These are phyloP conservation scores for Chelidonichthys spinosus DNA, from an alignment of 2,797 vertebrate genomes.

Conservation along the genomic window DNA sequence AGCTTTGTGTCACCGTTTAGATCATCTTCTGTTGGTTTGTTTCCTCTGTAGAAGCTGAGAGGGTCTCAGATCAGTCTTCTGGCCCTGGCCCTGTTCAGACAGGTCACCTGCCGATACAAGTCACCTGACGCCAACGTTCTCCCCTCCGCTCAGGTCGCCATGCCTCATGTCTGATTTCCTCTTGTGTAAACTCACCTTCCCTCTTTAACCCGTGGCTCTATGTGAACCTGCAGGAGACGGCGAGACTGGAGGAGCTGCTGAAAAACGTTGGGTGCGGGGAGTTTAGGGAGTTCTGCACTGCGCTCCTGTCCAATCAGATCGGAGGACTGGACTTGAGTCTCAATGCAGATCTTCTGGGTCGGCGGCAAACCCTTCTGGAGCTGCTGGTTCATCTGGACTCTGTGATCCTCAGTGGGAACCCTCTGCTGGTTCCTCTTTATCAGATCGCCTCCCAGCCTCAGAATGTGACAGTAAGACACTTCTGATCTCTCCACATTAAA, in stretches of 20 bases:
- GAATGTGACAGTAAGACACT: slow-evolving; percentile 62
- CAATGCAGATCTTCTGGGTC: slow-evolving; percentile 6
- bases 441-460: slow-evolving; percentile 73
- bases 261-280: slow-evolving; percentile 11
- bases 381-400: slow-evolving; percentile 80
- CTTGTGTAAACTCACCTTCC: not conserved
- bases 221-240: slow-evolving; percentile 47
- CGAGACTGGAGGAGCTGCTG: slow-evolving; percentile 55
- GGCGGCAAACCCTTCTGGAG: slow-evolving; percentile 73
- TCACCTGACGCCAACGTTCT: slow-evolving; percentile 36
- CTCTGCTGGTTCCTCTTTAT: slow-evolving; percentile 69
- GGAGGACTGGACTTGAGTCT: slow-evolving; percentile 56
- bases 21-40: not conserved
- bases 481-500: too few relatives aligned
- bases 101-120: slow-evolving; percentile 72
- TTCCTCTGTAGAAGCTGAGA: slow-evolving; percentile 55
- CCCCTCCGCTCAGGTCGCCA: slow-evolving; percentile 67
- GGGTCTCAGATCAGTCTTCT: slow-evolving; percentile 49
- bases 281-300: slow-evolving; percentile 67
- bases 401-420: slow-evolving; percentile 69
- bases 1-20: not conserved
- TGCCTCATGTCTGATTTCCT: not conserved
- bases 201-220: not conserved
- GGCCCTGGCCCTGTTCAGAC: slow-evolving; percentile 77
- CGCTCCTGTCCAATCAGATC: slow-evolving; percentile 70